Percentiles rank a stretch among this genome's conserved stretches.
phyloP scores from a whole-genome alignment of 2,113 vertebrate genomes.

The Nyctibius bracteatus region DNA sequence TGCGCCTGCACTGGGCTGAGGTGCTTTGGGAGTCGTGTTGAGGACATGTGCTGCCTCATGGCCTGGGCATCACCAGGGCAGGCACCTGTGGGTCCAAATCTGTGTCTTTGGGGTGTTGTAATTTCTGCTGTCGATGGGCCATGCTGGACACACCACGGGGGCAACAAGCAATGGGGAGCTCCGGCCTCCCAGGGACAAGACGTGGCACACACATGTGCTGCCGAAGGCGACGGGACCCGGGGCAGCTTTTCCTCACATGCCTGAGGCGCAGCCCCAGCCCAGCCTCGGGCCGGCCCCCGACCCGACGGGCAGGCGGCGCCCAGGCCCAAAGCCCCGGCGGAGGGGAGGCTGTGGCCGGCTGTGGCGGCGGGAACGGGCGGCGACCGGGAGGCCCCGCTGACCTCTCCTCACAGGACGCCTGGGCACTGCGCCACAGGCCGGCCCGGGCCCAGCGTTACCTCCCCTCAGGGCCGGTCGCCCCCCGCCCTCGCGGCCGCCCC shows the following conservation, averaged over 20 bases:
- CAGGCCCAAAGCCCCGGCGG: not conserved
- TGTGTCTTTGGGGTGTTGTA: not conserved
- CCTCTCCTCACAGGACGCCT: not conserved
- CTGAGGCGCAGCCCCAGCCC: not conserved
- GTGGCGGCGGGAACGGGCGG: too few species aligned
- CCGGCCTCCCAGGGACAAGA: not conserved
- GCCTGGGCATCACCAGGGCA: accelerated
- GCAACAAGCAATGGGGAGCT: accelerated
- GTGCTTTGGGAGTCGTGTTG: accelerated
- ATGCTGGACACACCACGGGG: accelerated
- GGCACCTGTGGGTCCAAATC: accelerated
- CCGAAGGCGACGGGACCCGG: too few species aligned
- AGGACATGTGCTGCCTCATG: accelerated
- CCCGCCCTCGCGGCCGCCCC: not conserved
- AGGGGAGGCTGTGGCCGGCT: too few species aligned
- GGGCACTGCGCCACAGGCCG: not conserved
- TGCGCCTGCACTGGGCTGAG: not conserved
- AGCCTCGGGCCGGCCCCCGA: too few species aligned
- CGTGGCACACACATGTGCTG: accelerated
- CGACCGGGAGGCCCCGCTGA: not conserved
- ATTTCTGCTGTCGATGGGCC: not conserved
- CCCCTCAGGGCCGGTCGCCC: not conserved
- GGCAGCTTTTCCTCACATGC: not conserved
- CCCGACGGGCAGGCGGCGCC: not conserved
- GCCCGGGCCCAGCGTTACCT: not conserved